These are phyloP conservation scores for Euura saliciscinereae DNA, from an alignment of 1,140 invertebrate species.

Conservation along the genomic window DNA sequence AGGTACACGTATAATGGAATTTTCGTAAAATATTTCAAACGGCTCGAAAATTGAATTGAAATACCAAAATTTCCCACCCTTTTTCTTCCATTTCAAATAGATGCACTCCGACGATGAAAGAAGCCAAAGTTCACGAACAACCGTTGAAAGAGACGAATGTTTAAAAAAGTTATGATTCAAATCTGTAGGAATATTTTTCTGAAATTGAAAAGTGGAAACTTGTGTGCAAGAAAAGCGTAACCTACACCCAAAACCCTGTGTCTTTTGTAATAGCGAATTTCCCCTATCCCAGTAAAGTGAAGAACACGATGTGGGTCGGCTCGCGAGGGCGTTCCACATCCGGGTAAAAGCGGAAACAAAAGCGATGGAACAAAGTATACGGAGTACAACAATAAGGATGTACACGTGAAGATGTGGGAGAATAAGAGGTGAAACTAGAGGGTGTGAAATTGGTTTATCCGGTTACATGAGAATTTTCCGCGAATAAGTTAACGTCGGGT, in stretches of 20 bases:
- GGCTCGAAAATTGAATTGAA: neutral
- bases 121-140: no score
- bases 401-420: neutral
- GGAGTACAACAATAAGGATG: neutral
- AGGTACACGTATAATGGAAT: neutral
- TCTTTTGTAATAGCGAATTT: no score
- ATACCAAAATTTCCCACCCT: neutral
- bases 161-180: no score
- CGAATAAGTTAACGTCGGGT: no score
- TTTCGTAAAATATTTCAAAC: neutral
- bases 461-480: neutral
- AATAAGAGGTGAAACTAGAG: neutral
- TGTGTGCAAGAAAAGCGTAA: no score
- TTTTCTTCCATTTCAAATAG: neutral
- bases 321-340: neutral
- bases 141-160: no score
- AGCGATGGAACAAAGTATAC: no score
- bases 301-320: neutral
- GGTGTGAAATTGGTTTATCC: neutral
- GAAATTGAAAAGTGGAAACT: no score
- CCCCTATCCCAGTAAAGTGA: neutral
- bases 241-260: no score
- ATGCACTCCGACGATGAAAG: no score
- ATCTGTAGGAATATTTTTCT: no score
- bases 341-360: neutral